Base-by-base conservation (phyloP, 1,140 invertebrate genomes). In the Dryas iulia region DNA sequence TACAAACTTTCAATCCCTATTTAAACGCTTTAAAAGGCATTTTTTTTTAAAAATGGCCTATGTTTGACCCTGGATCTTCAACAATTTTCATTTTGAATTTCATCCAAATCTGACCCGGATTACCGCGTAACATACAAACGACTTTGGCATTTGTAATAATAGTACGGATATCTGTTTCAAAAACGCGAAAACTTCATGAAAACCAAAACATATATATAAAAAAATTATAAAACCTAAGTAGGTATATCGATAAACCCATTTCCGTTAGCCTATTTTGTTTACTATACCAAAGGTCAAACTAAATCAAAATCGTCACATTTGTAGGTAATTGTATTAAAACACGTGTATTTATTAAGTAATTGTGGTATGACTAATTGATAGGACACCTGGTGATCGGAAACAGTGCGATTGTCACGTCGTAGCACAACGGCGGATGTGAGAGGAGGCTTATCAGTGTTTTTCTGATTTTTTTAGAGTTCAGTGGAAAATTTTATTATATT, bases 361-460 rank as follows among this genome's bases (percentile, higher is more conserved):
- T 21, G 39, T 10, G 6, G 6, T 28, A 47, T 47, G 39, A 47
- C 39, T 47, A 47, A 47, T 4, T 47, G 39, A 47, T 47, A 23
- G 33, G 26, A 62, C 69, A 71, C 69, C 69, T 71, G 69, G 69
- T 35, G 33, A 62, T 62, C 59, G 26, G 31, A 52, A 62, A 67
- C 39, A 23, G 10, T 52, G 25, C n/a, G 54, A 58, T 67, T 61
- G 54, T 71, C 69, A 71, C 69, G 69, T 71, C 65, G 58, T 21
- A 10, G 35, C 39, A 5, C 24, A 23, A 25, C 18, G 10, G 28
- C 59, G 59, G 59, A 60, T 28, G 53, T 25, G 3, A n/a, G 18
- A 52, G 30, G 26, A 6, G 39, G 7, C 7, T 21, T 21, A 47
- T 47, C 39, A 47, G 18, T 47, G n/a, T 47, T 47, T 47, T 21